Conservation (phyloP, 2,888 invertebrate species). For the Lapara coniferarum region DNA sequence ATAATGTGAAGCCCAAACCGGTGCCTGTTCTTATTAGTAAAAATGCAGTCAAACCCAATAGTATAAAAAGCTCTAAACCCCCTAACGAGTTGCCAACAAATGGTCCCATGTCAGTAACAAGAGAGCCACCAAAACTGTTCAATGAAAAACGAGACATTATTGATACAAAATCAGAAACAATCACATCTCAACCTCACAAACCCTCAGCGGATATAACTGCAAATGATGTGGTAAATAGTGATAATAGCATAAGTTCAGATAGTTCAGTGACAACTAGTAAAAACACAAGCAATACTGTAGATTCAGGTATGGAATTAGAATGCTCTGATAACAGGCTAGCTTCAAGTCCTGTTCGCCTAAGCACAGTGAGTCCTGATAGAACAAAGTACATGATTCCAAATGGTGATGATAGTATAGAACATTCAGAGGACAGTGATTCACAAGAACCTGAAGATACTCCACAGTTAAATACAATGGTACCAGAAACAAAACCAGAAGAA, state of each 20-base stretch:
- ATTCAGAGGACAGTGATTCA: slow-evolving; percentile 69
- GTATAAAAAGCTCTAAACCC: slow-evolving; percentile 59
- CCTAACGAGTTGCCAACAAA: slow-evolving; percentile 58
- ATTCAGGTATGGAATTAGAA: slow-evolving; percentile 61
- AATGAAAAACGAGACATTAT: slow-evolving; percentile 61
- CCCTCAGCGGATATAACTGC: slow-evolving; percentile 45
- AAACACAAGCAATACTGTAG: slow-evolving; percentile 58
- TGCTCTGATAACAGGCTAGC: slow-evolving; percentile 52
- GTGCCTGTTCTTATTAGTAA: slow-evolving; percentile 79
- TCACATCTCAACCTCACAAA: slow-evolving; percentile 54
- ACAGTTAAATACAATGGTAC: slow-evolving; percentile 39
- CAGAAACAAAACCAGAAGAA: slow-evolving; percentile 46
- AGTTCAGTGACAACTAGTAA: slow-evolving; percentile 55
- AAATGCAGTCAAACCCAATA: slow-evolving; percentile 67
- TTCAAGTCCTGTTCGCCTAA: slow-evolving; percentile 51
- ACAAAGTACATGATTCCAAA: slow-evolving; percentile 51
- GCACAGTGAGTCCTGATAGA: slow-evolving; percentile 44
- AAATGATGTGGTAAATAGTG: slow-evolving; percentile 57
- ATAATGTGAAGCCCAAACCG: slow-evolving; percentile 77
- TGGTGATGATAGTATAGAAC: slow-evolving; percentile 67
- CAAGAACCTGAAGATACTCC: slow-evolving; percentile 55
- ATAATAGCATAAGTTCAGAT: slow-evolving; percentile 61
- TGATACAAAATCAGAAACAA: slow-evolving; percentile 57
- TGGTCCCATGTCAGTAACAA: slow-evolving; percentile 56
- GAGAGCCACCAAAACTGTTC: slow-evolving; percentile 53